Evolutionary conservation across 2,113 vertebrate genomes (phyloP).

Genomic region (Mormyrus iriodes): DNA sequence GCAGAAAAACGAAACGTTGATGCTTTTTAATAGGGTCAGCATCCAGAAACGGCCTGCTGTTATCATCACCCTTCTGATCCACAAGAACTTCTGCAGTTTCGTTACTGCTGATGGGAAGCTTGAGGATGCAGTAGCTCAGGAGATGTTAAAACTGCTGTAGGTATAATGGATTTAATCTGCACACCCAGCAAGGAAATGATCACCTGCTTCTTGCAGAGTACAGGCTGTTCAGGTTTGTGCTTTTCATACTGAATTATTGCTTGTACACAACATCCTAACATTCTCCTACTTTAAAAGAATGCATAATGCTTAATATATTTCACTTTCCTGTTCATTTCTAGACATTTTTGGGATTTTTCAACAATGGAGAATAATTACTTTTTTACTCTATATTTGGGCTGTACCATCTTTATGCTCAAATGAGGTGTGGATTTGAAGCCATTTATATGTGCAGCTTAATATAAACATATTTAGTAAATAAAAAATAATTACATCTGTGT

Average conservation of each 20-base stretch:
- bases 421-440: neutral
- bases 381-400: neutral
- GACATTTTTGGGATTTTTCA: neutral
- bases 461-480: neutral
- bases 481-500: neutral
- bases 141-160: neutral
- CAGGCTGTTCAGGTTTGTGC: neutral
- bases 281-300: neutral
- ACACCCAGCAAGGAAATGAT: neutral
- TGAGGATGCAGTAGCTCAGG: neutral
- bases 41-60: neutral
- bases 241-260: neutral
- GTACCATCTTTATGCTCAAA: neutral
- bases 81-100: neutral
- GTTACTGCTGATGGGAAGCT: neutral
- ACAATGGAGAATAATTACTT: neutral
- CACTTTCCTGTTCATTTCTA: neutral
- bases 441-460: neutral
- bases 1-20: neutral
- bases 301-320: neutral
- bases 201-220: neutral
- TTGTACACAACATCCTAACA: neutral
- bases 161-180: neutral
- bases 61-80: neutral
- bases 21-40: neutral